These are phyloP conservation scores for Caprella mutica DNA, from an alignment of 2,888 invertebrate species.

Conservation along the genomic window DNA sequence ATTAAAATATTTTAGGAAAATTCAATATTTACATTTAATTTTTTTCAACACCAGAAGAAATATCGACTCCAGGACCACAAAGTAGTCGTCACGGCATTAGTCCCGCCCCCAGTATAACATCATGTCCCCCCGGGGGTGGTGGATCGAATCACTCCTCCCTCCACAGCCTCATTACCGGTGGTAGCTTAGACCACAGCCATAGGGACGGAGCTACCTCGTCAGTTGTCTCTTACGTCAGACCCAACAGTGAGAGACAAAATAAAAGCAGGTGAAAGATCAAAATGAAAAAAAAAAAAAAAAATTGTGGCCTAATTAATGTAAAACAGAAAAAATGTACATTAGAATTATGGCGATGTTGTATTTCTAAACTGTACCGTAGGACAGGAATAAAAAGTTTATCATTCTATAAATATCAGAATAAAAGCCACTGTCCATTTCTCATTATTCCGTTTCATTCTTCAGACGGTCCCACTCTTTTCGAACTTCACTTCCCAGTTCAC, in stretches of 20 bases:
- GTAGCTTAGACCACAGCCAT: conserved; percentile 19
- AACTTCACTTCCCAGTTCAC: conserved; percentile 30
- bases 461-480: conserved; percentile 25
- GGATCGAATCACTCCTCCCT: conserved; percentile 20
- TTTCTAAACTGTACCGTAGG: neutral
- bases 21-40: too few species aligned
- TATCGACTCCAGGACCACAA: conserved; percentile 4
- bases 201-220: conserved; percentile 15
- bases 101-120: conserved; percentile 26
- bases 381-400: neutral
- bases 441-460: neutral
- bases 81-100: conserved; percentile 20
- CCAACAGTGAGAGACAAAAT: conserved; percentile 16
- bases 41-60: conserved; percentile 19
- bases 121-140: conserved; percentile 17
- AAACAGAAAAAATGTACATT: neutral
- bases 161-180: conserved; percentile 6
- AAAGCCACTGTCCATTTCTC: neutral
- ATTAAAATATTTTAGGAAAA: too few species aligned
- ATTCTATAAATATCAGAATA: neutral
- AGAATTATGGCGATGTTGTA: neutral
- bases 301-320: neutral
- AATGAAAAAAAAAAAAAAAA: neutral
- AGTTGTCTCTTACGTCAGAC: conserved; percentile 29
- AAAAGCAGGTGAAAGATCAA: conserved; percentile 14